phyloP scores from a whole-genome alignment of 2,888 invertebrate genomes.

The Cybosia mesomella region DNA sequence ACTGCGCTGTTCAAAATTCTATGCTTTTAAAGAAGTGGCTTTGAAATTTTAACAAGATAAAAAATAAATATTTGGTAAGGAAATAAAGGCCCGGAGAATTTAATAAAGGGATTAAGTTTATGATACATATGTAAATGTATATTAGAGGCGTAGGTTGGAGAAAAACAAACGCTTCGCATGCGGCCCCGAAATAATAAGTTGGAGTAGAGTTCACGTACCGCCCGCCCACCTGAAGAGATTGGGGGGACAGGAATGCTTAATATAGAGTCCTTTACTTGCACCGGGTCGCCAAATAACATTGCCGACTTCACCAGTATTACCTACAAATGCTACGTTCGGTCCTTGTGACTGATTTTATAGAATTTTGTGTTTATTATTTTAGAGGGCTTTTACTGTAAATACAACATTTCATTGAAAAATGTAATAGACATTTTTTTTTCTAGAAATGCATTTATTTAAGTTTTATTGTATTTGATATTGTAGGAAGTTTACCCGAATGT shows the following conservation, averaged over 20 bases:
- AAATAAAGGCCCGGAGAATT: conserved; percentile 65
- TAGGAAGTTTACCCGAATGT: no score
- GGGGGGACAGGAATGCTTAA: conserved; percentile 84
- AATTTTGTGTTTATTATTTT: conserved; percentile 46
- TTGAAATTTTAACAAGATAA: conserved; percentile 44
- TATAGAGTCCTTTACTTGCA: conserved; percentile 85
- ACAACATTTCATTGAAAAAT: conserved; percentile 33
- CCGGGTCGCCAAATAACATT: conserved; percentile 82
- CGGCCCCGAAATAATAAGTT: conserved; percentile 83
- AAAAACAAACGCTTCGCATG: conserved; percentile 80
- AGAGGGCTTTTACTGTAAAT: conserved; percentile 40
- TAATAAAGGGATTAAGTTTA: conserved; percentile 79
- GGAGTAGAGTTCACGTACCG: conserved; percentile 79
- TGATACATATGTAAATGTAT: conserved; percentile 73
- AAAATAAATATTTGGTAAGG: conserved; percentile 58
- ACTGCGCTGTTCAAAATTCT: conserved; percentile 35
- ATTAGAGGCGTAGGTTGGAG: conserved; percentile 69
- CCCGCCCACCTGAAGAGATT: conserved; percentile 82
- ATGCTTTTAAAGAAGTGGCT: conserved; percentile 34
- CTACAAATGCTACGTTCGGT: conserved; percentile 57
- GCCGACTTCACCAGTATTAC: conserved; percentile 71
- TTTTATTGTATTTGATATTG: neutral
- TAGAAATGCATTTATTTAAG: neutral
- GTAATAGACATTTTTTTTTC: neutral
- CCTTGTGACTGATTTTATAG: conserved; percentile 58